Evolutionary conservation across 2,888 invertebrate genomes (phyloP).

Genomic region (Eledone cirrhosa): DNA sequence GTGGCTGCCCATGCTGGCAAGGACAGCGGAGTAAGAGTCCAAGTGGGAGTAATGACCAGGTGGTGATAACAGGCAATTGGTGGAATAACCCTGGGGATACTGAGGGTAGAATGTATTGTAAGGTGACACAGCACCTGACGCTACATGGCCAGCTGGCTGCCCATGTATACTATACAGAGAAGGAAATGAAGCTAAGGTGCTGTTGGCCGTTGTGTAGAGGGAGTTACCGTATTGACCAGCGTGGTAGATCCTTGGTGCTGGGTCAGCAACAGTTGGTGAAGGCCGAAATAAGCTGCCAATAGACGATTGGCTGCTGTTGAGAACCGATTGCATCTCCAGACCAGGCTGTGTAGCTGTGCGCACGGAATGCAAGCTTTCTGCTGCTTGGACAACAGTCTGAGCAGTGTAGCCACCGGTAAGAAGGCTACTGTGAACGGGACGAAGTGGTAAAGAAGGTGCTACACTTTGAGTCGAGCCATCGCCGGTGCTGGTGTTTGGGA

Average conservation of each 20-base stretch:
- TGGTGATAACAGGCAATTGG: conserved; percentile 34
- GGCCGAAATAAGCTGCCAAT: conserved; percentile 47
- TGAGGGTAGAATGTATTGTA: conserved; percentile 53
- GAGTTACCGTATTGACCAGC: conserved; percentile 30
- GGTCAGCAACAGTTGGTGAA: conserved; percentile 47
- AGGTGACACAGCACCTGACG: conserved; percentile 44
- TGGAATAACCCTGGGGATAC: conserved; percentile 37
- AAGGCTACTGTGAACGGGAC: conserved; percentile 10
- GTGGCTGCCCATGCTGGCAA: conserved; percentile 61
- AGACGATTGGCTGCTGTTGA: conserved; percentile 25
- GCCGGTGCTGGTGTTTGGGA: conserved; percentile 3
- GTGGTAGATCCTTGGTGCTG: conserved; percentile 40
- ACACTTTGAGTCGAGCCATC: conserved; percentile 2
- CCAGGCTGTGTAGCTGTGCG: conserved; percentile 18
- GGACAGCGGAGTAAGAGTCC: conserved; percentile 59
- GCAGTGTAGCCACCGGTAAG: conserved; percentile 19
- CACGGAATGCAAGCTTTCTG: conserved; percentile 17
- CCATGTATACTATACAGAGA: conserved; percentile 41
- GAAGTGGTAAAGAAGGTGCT: conserved; percentile 5
- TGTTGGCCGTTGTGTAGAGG: conserved; percentile 24
- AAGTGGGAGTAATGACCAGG: conserved; percentile 49
- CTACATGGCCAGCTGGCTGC: conserved; percentile 37
- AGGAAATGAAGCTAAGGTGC: conserved; percentile 37
- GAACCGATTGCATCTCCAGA: conserved; percentile 28
- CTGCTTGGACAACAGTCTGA: neutral